A percentile compares a stretch with the other conserved stretches of the same genome.
Conservation (phyloP, 2,113 vertebrate genomes). For the Cricetomys ansorgei region DNA sequence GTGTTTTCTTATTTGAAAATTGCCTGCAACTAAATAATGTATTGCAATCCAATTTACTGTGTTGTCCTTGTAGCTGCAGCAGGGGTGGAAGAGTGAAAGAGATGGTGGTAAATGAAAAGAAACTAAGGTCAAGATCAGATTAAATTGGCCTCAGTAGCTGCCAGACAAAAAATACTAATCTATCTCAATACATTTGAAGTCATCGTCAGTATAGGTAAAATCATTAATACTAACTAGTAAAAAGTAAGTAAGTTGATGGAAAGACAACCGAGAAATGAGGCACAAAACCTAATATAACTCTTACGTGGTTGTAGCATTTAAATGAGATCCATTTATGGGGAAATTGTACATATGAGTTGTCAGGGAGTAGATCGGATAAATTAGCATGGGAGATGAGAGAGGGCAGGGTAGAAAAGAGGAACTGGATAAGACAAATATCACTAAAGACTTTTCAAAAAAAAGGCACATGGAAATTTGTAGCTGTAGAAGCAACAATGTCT, state of each 20-base stretch:
- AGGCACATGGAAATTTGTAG: neutral
- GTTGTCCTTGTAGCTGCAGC: neutral
- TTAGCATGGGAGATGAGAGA: neutral
- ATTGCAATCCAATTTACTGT: neutral
- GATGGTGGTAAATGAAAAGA: neutral
- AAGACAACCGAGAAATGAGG: neutral
- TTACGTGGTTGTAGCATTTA: neutral
- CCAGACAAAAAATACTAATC: neutral
- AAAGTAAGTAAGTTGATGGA: neutral
- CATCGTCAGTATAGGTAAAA: neutral
- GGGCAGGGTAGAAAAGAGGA: neutral
- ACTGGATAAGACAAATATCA: neutral
- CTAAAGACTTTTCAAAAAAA: neutral
- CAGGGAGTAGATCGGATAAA: neutral
- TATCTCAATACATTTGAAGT: neutral
- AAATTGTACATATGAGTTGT: neutral
- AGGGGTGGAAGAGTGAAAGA: neutral
- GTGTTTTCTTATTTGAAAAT: constrained; percentile 70
- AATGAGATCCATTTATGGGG: neutral
- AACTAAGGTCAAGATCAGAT: neutral
- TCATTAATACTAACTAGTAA: neutral
- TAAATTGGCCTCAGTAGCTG: neutral
- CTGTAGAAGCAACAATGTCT: neutral
- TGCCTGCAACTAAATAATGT: constrained; percentile 52
- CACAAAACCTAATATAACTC: neutral